phyloP scores from a whole-genome alignment of 2,113 vertebrate species.

The Baryphthengus martii region DNA sequence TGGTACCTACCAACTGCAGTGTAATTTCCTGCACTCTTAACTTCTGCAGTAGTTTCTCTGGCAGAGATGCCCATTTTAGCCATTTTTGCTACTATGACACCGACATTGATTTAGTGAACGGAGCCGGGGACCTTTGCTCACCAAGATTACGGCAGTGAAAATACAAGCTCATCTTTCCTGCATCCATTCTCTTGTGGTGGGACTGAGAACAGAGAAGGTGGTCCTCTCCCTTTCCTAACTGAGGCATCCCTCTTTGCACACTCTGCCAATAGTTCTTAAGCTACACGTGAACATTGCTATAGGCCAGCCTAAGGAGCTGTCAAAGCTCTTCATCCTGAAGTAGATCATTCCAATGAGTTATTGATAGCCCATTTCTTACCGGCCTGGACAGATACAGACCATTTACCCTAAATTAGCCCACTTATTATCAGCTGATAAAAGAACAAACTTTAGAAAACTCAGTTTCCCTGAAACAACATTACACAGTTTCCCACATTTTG shows the following conservation, averaged over 20 bases:
- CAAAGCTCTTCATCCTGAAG: neutral
- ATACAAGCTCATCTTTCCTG: neutral
- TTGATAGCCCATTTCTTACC: neutral
- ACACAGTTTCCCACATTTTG: too few species aligned
- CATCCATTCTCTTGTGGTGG: too few species aligned
- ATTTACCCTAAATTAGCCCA: neutral
- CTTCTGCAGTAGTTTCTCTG: neutral
- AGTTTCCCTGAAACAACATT: neutral
- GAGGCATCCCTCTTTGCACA: too few species aligned
- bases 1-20: neutral
- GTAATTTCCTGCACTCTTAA: neutral
- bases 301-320: neutral
- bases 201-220: neutral
- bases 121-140: neutral
- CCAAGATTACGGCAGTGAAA: neutral
- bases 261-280: rapidly evolving
- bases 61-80: rapidly evolving
- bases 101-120: rapidly evolving
- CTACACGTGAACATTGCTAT: rapidly evolving
- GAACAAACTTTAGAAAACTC: neutral
- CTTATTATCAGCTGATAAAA: neutral
- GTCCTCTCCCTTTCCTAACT: neutral
- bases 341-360: neutral
- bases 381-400: neutral
- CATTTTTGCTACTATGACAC: neutral